phyloP scores from a whole-genome alignment of 1,140 invertebrate species.

The Battus philenor region DNA sequence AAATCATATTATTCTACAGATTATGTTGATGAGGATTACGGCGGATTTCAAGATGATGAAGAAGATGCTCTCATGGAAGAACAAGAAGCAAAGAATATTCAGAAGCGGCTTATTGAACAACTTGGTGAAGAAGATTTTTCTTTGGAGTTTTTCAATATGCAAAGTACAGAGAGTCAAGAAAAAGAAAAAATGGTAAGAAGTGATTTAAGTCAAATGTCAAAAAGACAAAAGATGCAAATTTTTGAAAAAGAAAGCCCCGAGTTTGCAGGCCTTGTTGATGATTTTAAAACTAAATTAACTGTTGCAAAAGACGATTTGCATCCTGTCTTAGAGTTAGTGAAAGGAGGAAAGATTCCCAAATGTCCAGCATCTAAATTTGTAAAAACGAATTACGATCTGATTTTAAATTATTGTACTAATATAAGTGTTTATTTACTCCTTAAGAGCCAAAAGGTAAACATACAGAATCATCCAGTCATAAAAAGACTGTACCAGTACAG shows the following conservation, averaged over 20 bases:
- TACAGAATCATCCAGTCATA: slow-evolving; percentile 90
- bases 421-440: slow-evolving; percentile 91
- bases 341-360: slow-evolving; percentile 75
- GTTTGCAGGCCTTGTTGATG: slow-evolving; percentile 83
- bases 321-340: slow-evolving; percentile 81
- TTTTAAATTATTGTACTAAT: slow-evolving; percentile 90
- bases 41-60: slow-evolving; percentile 83
- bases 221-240: slow-evolving; percentile 84
- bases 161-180: slow-evolving; percentile 47
- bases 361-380: slow-evolving; percentile 81
- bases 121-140: slow-evolving; percentile 89
- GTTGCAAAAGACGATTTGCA: slow-evolving; percentile 80
- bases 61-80: slow-evolving; percentile 88
- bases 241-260: slow-evolving; percentile 91
- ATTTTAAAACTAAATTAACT: slow-evolving; percentile 84
- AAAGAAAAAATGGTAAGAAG: slow-evolving; percentile 79
- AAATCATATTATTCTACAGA: slow-evolving; percentile 89
- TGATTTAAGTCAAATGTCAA: slow-evolving; percentile 85
- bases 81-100: slow-evolving; percentile 88
- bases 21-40: slow-evolving; percentile 92
- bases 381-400: slow-evolving; percentile 82
- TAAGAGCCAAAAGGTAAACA: slow-evolving; percentile 82
- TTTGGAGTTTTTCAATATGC: slow-evolving; percentile 79
- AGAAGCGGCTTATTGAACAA: slow-evolving; percentile 85
- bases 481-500: slow-evolving; percentile 88